Base-by-base conservation (phyloP, 1,140 invertebrate genomes). In the Drosophila fuyamai region DNA sequence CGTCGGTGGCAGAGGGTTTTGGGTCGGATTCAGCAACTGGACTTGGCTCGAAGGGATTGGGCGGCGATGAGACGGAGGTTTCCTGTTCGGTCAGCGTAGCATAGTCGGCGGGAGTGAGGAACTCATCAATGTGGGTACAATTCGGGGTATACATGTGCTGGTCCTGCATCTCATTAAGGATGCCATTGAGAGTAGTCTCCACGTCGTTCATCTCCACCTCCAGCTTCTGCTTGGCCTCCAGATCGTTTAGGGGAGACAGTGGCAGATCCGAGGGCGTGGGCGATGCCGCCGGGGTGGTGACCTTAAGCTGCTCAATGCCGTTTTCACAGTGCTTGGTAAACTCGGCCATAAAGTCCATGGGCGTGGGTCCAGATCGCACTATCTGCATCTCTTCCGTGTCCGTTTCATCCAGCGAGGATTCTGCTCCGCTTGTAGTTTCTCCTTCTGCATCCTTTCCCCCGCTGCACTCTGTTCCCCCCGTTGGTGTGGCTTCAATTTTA, bases 121-220 rank as follows among this genome's bases (percentile, higher is more conserved):
- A 89, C 62, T 89, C 88, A 57, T 88, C 78, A 6, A 82, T 79
- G 35, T 73, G 76, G 12, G 90, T 51, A 51, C 83, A 88, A 6
- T 73, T 82, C 4, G 90, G 90, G 13, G 90, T 91, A 40, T 90
- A 92, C 56, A 92, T 81, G 68, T 92, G 90, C 35, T 92, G 78
- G 55, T 92, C 90, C 55, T 92, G 86, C 90, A 92, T 92, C 65
- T 92, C 90, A 44, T 79, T 92, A 4, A 92, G 63, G 18, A 92
- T 92, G 44, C 90, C 90, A 55, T 92, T 91, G n/a, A 92, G 41
- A 5, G 90, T 92, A 2, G 35, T 92, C 70, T 92, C 90, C 50
- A 92, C 86, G 67, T 90, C 85, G 46, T 90, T 90, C 73, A 91
- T 91, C 70, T 91, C 90, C 38, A 81, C 86, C 35, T 79, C 67